Base-by-base conservation (phyloP, 2,797 vertebrate species). In the Phylloscopus collybita region DNA sequence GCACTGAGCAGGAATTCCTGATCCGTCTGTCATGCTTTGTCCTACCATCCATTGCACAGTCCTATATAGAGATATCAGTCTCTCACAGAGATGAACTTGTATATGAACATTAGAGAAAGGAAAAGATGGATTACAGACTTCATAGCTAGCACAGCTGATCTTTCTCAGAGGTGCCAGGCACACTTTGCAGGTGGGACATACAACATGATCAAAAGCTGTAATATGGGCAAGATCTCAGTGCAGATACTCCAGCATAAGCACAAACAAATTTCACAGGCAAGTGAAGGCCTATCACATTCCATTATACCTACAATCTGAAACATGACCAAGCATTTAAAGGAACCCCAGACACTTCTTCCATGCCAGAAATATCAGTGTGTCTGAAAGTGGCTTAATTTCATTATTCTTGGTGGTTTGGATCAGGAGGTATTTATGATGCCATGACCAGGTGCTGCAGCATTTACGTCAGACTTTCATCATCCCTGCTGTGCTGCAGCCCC, bases 151-250 rank as follows among this genome's bases (percentile, higher is more conserved):
- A 86, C 14, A 47, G 51, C 51, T 50, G 32, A 36, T 69, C 29
- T 23, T 76, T 60, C 32, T 32, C 14, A 42, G 81, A 80, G 22
- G 11, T 49, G 51, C 74, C 59, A 57, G 38, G 32, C 30, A 36
- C 34, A 21, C 18, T 67, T 73, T 40, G 34, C 34, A 19, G 40
- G 8, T 76, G 57, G 23, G 20, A 59, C 0, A 0, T 73, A 4
- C 5, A 56, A 19, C 16, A 11, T 2, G 1, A 44, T 23, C 44
- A 66, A 61, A 88, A 90, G 12, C 51, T 75, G 18, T 57, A 27
- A 27, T 29, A 5, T 5, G 29, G 7, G 54, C 18, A 30, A 23
- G 27, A 13, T 73, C 64, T 30, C 57, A 4, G 32, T n/a, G 59
- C 3, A 0, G 32, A 9, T 67, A 3, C 16, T 78, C 26, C 45